phyloP scores from a whole-genome alignment of 2,113 vertebrate species.

The Colius striatus region DNA sequence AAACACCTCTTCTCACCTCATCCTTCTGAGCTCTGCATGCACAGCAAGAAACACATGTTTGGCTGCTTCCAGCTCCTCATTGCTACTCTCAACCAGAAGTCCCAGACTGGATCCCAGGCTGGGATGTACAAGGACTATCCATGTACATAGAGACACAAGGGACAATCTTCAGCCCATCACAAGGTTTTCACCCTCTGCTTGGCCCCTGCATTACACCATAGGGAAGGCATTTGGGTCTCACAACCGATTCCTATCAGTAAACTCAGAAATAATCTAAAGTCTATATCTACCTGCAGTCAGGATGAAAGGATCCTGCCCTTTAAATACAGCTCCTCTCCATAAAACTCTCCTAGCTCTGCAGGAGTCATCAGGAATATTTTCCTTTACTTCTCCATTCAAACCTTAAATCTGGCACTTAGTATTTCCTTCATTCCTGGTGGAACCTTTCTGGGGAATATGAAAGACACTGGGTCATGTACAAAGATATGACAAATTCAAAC shows the following conservation, averaged over 20 bases:
- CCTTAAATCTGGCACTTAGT: background rate
- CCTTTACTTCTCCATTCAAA: rapidly evolving
- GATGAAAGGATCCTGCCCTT: background rate
- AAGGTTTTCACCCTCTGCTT: background rate
- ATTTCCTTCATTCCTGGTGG: background rate
- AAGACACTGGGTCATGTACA: background rate
- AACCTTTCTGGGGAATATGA: background rate
- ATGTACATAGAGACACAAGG: background rate
- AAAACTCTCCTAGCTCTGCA: background rate
- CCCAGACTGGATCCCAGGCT: background rate
- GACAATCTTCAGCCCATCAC: background rate
- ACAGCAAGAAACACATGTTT: background rate
- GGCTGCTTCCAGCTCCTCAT: background rate
- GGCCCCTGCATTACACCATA: background rate
- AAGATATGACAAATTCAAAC: background rate
- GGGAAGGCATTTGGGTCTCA: background rate
- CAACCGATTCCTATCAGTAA: background rate
- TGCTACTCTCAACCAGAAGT: background rate
- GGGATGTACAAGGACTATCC: background rate
- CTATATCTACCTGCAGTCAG: background rate
- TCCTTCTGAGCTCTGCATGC: background rate
- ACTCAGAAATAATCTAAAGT: background rate
- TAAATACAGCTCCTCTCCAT: background rate
- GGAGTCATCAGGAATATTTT: background rate
- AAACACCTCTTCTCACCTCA: background rate